Percentiles rank a stretch among this genome's conserved stretches.
Conservation (phyloP, 1,140 invertebrate species). For the Carcinoscorpius rotundicauda region DNA sequence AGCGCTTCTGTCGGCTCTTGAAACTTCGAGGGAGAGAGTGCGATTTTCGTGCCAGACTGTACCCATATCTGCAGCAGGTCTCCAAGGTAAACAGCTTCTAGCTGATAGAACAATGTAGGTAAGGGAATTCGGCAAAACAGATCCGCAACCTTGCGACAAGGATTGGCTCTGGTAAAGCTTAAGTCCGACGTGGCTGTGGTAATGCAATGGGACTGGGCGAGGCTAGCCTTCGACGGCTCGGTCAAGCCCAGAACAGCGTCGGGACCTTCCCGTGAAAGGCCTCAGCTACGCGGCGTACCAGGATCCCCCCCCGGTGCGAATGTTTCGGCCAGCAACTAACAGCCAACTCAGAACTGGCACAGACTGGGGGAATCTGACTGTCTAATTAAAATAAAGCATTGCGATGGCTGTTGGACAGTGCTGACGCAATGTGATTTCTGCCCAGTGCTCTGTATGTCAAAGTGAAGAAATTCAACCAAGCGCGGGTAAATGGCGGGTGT, state of each 20-base stretch:
- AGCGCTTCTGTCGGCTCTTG: slow-evolving; percentile 32
- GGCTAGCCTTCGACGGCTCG: not conserved
- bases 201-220: slow-evolving; percentile 21
- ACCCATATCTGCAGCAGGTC: slow-evolving; percentile 39
- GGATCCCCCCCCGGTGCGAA: not conserved
- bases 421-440: slow-evolving; percentile 52
- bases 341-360: slow-evolving; percentile 30
- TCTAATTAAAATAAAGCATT: slow-evolving; percentile 44
- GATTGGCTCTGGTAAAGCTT: slow-evolving; percentile 58
- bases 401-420: slow-evolving; percentile 38
- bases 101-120: slow-evolving; percentile 40
- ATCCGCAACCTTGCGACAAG: slow-evolving; percentile 41
- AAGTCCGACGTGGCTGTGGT: slow-evolving; percentile 10
- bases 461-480: too few relatives aligned
- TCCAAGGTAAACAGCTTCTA: slow-evolving; percentile 39
- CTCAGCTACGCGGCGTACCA: slow-evolving; percentile 6
- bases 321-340: slow-evolving; percentile 7
- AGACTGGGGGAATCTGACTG: slow-evolving; percentile 39
- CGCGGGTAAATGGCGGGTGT: too few relatives aligned
- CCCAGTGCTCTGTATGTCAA: too few relatives aligned
- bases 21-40: too few relatives aligned
- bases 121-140: slow-evolving; percentile 39
- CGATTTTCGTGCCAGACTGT: slow-evolving; percentile 15
- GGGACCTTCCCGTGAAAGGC: slow-evolving; percentile 5
- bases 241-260: slow-evolving; percentile 4